These are phyloP conservation scores for Agonopterix subpropinquella DNA, from an alignment of 2,888 invertebrate species.

Conservation along the genomic window DNA sequence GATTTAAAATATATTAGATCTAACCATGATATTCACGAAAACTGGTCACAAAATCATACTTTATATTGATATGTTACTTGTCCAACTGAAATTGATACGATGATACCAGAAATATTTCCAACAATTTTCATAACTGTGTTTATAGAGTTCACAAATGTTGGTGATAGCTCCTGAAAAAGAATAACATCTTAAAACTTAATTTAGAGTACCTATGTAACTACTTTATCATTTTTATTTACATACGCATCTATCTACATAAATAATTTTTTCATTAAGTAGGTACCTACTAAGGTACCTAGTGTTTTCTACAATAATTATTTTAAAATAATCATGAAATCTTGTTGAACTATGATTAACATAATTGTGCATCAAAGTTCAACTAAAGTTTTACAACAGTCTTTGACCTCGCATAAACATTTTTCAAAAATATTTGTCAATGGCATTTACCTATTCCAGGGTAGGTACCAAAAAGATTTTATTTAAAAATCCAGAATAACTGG, in stretches of 20 bases:
- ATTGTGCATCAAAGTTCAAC: too few species aligned
- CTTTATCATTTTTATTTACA: too few species aligned
- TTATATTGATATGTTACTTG: constrained; percentile 65
- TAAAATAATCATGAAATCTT: too few species aligned
- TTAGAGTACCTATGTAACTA: background rate
- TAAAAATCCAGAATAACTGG: too few species aligned
- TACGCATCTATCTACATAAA: background rate
- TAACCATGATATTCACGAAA: background rate
- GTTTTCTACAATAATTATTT: too few species aligned
- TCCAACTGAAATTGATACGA: constrained; percentile 82
- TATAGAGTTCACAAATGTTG: constrained; percentile 83
- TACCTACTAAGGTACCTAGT: too few species aligned
- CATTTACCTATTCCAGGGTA: too few species aligned
- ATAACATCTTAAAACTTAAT: constrained; percentile 1
- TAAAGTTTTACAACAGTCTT: too few species aligned
- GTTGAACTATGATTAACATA: too few species aligned
- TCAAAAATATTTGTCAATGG: too few species aligned
- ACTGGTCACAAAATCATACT: constrained; percentile 34
- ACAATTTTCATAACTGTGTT: constrained; percentile 85
- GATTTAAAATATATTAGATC: constrained; percentile 2
- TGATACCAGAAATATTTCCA: constrained; percentile 81
- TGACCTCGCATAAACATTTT: too few species aligned
- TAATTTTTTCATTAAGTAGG: background rate
- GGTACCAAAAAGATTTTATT: too few species aligned
- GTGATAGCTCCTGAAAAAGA: constrained; percentile 80